Conservation (phyloP, 64 coral and sea anemone genomes). For the Porites australiensis region DNA sequence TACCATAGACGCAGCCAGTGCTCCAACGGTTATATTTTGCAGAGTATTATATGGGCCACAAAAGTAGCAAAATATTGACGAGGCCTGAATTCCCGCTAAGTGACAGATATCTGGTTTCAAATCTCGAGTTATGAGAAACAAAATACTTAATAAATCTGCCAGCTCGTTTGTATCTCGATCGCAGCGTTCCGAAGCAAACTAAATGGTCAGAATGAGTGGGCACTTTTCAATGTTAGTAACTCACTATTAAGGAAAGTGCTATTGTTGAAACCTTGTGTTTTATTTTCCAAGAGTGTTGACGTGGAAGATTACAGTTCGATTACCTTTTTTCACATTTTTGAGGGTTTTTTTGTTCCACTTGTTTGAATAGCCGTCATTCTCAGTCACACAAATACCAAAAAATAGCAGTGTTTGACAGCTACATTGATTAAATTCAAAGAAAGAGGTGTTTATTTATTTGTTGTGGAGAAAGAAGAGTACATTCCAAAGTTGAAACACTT, state of each 20-base stretch:
- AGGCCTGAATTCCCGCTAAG: background rate
- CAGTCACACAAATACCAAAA: background rate
- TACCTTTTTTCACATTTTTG: background rate
- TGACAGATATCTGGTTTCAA: conserved; percentile 45
- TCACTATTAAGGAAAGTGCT: background rate
- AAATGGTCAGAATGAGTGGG: too few relatives aligned
- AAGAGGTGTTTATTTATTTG: conserved; percentile 44
- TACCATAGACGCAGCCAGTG: background rate
- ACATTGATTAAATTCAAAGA: conserved; percentile 8
- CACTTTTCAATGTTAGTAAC: too few relatives aligned
- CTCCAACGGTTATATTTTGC: background rate
- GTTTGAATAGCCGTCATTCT: conserved; percentile 16
- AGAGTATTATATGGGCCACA: background rate
- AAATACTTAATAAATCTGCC: conserved; percentile 58
- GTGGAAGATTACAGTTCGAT: background rate
- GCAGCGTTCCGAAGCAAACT: background rate
- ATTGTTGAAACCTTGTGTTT: background rate
- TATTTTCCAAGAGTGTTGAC: conserved; percentile 8
- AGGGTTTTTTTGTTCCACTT: background rate
- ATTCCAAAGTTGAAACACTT: background rate
- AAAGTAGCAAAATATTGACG: conserved; percentile 17
- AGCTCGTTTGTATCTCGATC: background rate
- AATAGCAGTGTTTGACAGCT: background rate
- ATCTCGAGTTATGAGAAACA: conserved; percentile 56
- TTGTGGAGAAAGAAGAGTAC: background rate